Conservation (phyloP, 2,888 invertebrate genomes). For the Macropis europaea region DNA sequence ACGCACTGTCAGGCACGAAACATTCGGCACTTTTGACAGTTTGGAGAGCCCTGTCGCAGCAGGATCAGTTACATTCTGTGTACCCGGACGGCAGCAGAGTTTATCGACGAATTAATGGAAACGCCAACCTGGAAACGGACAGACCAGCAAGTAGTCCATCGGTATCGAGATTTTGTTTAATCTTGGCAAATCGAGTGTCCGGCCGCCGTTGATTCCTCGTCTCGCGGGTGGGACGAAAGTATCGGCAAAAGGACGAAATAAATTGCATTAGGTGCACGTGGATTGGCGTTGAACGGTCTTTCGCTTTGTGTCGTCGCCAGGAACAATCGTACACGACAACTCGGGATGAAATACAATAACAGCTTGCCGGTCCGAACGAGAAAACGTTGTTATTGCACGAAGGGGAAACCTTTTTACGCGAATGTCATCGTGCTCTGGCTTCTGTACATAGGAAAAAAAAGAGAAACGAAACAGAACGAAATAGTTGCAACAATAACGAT, state of each 20-base stretch:
- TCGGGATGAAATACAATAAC: conserved; percentile 50
- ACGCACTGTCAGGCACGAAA: too few species aligned
- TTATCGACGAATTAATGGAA: conserved; percentile 6
- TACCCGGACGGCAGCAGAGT: neutral
- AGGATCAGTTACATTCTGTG: neutral
- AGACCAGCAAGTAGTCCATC: neutral
- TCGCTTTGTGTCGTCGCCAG: conserved; percentile 24
- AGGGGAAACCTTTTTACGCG: conserved; percentile 61
- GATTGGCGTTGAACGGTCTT: conserved; percentile 16
- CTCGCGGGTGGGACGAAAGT: neutral
- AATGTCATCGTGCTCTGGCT: conserved; percentile 59
- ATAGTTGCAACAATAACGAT: conserved; percentile 7
- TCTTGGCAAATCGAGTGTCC: neutral
- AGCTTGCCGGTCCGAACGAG: conserved; percentile 17
- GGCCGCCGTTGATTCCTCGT: neutral
- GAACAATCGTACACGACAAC: conserved; percentile 40
- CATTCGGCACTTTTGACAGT: too few species aligned
- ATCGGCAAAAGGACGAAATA: conserved; percentile 11
- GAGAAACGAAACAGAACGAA: neutral
- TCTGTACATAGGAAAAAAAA: conserved; percentile 19
- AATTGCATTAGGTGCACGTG: conserved; percentile 7
- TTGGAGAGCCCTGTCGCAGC: too few species aligned
- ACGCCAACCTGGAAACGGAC: neutral
- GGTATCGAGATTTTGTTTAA: neutral
- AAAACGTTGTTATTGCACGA: conserved; percentile 61